These are phyloP conservation scores for Zeugodacus cucurbitae DNA, from an alignment of 1,140 invertebrate genomes.

Conservation along the genomic window DNA sequence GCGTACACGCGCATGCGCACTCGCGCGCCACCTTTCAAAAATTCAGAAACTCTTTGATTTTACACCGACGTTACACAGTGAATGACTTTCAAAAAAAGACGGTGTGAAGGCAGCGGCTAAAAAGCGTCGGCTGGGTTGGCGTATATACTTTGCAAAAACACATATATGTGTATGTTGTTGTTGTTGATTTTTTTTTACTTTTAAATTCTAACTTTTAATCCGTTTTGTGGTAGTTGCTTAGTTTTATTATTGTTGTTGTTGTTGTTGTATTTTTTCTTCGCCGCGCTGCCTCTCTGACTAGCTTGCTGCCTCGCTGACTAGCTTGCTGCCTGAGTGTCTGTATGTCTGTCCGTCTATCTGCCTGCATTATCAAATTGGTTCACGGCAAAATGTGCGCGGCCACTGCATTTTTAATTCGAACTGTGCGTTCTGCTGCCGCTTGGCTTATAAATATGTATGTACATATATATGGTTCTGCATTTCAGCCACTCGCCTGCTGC, in stretches of 20 bases:
- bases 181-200: neutral
- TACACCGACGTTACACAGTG: neutral
- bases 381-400: conserved; percentile 16
- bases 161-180: neutral
- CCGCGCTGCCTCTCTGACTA: too few relatives aligned
- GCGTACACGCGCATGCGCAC: neutral
- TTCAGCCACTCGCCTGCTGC: neutral
- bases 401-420: conserved; percentile 21
- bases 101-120: neutral
- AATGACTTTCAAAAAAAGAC: conserved; percentile 27
- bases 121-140: too few relatives aligned
- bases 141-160: neutral
- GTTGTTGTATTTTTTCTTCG: neutral
- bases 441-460: neutral
- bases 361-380: conserved; percentile 33
- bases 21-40: conserved; percentile 22
- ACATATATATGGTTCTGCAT: neutral
- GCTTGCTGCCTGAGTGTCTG: too few relatives aligned
- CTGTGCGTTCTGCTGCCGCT: neutral
- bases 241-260: neutral
- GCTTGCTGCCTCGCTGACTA: too few relatives aligned
- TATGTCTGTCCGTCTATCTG: neutral
- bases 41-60: conserved; percentile 35
- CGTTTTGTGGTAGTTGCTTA: neutral
- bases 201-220: neutral